These are phyloP conservation scores for Drosophila ambigua DNA, from an alignment of 1,140 invertebrate genomes.

Conservation along the genomic window DNA sequence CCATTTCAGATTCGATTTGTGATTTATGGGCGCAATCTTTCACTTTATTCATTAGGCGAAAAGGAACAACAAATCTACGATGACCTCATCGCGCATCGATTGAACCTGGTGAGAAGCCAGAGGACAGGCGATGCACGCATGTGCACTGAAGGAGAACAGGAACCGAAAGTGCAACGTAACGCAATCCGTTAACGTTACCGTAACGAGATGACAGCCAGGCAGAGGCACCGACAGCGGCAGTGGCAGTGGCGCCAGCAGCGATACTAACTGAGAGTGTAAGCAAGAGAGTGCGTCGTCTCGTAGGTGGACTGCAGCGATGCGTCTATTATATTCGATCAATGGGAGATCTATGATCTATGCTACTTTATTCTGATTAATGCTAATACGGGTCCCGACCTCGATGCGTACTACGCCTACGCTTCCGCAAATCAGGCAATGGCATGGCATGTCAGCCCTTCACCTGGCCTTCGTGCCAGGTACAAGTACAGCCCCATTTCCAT, in stretches of 20 bases:
- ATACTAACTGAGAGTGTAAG: too few relatives aligned
- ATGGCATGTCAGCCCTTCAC: constrained; percentile 34
- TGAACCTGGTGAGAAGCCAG: constrained; percentile 56
- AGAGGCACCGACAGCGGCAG: neutral
- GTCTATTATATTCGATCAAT: too few relatives aligned
- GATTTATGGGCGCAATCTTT: constrained; percentile 65
- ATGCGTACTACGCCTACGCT: constrained; percentile 53
- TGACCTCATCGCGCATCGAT: constrained; percentile 43
- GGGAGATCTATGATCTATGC: neutral
- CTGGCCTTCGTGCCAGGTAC: constrained; percentile 39
- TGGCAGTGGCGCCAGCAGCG: too few relatives aligned
- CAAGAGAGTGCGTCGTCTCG: too few relatives aligned
- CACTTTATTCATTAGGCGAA: constrained; percentile 64
- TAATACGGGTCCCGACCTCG: constrained; percentile 1
- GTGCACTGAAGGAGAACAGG: constrained; percentile 72
- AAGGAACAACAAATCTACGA: constrained; percentile 9
- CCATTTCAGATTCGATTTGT: constrained; percentile 42
- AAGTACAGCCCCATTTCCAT: constrained; percentile 1
- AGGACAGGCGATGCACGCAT: constrained; percentile 44
- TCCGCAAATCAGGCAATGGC: constrained; percentile 33
- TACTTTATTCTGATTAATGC: constrained; percentile 38
- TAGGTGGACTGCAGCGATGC: too few relatives aligned
- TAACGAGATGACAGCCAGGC: neutral
- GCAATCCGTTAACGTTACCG: too few relatives aligned
- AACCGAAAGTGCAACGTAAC: constrained; percentile 52